A percentile compares a stretch with the other conserved stretches of the same genome.
Evolutionary conservation across 2,888 invertebrate genomes (phyloP).

Genomic region (Cheiracanthium punctorium): DNA sequence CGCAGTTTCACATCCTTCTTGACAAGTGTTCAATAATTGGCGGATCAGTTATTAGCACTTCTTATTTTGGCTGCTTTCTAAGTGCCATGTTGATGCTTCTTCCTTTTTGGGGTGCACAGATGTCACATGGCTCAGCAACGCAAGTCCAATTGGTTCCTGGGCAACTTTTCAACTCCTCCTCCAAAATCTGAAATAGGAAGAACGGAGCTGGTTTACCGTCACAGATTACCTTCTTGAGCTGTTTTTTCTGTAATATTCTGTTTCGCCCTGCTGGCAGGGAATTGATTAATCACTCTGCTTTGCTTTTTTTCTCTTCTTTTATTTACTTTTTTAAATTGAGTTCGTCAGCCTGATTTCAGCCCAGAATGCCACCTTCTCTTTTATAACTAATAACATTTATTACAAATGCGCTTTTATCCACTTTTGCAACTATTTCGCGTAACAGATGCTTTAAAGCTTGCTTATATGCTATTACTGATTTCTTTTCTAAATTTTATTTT

Average conservation of each 20-base stretch:
- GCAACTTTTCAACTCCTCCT: conserved; percentile 34
- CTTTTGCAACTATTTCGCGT: not conserved
- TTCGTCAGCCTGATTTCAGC: conserved; percentile 41
- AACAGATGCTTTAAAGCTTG: not conserved
- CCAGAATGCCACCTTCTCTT: conserved; percentile 63
- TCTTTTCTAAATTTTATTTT: too few relatives aligned
- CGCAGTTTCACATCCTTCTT: too few relatives aligned
- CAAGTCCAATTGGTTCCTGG: conserved; percentile 27
- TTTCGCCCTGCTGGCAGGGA: conserved; percentile 53
- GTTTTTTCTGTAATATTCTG: conserved; percentile 27
- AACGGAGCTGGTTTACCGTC: conserved; percentile 63
- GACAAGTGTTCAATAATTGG: not conserved
- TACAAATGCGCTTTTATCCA: not conserved
- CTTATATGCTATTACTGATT: too few relatives aligned
- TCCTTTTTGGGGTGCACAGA: conserved; percentile 29
- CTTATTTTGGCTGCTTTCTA: conserved; percentile 38
- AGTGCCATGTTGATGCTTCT: conserved; percentile 33
- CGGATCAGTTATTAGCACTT: conserved; percentile 29
- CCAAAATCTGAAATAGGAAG: conserved; percentile 42
- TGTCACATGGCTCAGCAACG: conserved; percentile 51
- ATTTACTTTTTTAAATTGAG: conserved; percentile 14
- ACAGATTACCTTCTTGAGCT: conserved; percentile 32
- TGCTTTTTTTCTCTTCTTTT: conserved; percentile 28
- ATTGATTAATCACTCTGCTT: conserved; percentile 53
- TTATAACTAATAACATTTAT: conserved; percentile 16